phyloP scores from a whole-genome alignment of 2,888 invertebrate species.

The Agrotis ipsilon region DNA sequence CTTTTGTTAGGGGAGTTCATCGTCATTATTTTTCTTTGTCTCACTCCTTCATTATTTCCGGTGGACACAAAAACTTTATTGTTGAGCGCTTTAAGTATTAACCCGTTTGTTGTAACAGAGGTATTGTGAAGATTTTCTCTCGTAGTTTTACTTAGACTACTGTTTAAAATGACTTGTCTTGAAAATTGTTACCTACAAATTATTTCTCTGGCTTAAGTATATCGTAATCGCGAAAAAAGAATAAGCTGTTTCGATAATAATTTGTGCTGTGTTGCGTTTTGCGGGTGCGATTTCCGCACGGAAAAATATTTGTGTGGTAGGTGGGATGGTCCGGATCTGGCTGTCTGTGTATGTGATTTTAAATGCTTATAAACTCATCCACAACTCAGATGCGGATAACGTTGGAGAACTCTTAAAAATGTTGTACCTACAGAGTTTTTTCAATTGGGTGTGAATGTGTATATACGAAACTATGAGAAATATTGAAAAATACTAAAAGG shows the following conservation, averaged over 20 bases:
- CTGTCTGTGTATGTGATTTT: too few relatives aligned
- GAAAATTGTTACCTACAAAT: background rate
- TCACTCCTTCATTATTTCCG: slow-evolving; percentile 64
- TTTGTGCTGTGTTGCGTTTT: too few relatives aligned
- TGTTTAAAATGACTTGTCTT: background rate
- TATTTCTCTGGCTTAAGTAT: background rate
- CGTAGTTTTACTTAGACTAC: slow-evolving; percentile 20
- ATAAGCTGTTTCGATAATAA: too few relatives aligned
- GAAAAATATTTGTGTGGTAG: too few relatives aligned
- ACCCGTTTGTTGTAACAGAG: slow-evolving; percentile 41
- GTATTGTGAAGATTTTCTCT: slow-evolving; percentile 35
- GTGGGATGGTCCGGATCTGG: too few relatives aligned
- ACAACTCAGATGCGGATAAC: background rate
- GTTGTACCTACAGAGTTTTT: too few relatives aligned
- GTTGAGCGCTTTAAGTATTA: slow-evolving; percentile 56
- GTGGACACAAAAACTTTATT: slow-evolving; percentile 62
- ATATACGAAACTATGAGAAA: too few relatives aligned
- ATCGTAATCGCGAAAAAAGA: background rate
- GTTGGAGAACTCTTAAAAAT: too few relatives aligned
- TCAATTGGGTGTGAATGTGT: too few relatives aligned
- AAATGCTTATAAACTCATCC: too few relatives aligned
- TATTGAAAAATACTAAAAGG: too few relatives aligned
- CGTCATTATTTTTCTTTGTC: slow-evolving; percentile 64
- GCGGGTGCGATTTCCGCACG: too few relatives aligned
- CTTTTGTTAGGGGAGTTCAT: slow-evolving; percentile 59